Evolutionary conservation across 2,113 vertebrate genomes (phyloP).

Genomic region (Carlito syrichta): DNA sequence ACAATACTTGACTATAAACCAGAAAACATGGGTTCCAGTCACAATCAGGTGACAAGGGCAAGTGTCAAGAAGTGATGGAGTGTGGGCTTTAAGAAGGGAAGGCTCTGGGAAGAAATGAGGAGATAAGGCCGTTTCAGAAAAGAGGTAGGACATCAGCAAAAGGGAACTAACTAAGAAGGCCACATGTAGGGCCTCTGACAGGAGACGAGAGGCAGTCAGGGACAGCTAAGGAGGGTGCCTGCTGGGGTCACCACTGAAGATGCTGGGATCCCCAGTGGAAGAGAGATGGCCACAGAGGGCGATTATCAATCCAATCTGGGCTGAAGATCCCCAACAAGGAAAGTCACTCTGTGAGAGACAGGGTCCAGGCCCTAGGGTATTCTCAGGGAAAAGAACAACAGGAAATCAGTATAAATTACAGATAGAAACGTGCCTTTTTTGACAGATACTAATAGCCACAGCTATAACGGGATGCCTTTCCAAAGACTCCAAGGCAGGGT

Average conservation of each 20-base stretch:
- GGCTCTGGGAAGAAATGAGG: neutral
- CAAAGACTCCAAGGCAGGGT: neutral
- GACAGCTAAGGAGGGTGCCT: neutral
- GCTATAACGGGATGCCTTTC: neutral
- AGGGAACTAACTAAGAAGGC: neutral
- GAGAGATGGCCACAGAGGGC: neutral
- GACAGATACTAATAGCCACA: neutral
- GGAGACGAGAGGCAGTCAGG: neutral
- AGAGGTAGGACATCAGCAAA: neutral
- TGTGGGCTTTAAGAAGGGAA: neutral
- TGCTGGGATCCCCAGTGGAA: rapidly evolving
- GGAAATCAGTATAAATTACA: neutral
- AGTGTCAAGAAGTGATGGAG: neutral
- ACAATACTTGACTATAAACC: neutral
- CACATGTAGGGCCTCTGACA: neutral
- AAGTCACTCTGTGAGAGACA: neutral
- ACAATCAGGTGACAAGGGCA: neutral
- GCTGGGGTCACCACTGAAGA: neutral
- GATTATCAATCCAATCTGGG: neutral
- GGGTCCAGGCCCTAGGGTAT: neutral
- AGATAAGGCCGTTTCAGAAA: neutral
- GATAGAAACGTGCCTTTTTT: neutral
- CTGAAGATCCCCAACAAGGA: neutral
- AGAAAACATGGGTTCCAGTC: neutral
- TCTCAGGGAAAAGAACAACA: neutral